These are phyloP conservation scores for Morpho helenor DNA, from an alignment of 2,888 invertebrate species.

Conservation along the genomic window DNA sequence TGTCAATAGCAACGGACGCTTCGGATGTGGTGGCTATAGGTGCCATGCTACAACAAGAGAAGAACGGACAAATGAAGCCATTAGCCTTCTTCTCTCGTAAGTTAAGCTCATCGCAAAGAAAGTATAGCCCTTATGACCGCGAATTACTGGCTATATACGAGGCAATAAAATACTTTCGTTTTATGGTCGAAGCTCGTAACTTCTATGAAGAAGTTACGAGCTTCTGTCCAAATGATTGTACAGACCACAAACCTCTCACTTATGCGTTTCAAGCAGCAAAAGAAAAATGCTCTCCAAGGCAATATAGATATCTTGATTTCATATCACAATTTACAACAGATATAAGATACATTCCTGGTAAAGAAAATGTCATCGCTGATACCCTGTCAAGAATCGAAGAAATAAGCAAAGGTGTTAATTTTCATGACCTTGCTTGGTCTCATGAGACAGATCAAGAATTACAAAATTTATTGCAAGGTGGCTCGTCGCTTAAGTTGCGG, in stretches of 20 bases:
- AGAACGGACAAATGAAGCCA: neutral
- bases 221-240: constrained; percentile 36
- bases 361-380: constrained; percentile 44
- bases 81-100: constrained; percentile 35
- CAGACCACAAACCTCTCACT: constrained; percentile 51
- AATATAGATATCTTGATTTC: constrained; percentile 38
- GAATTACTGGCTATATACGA: constrained; percentile 43
- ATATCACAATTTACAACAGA: constrained; percentile 45
- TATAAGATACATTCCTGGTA: constrained; percentile 38
- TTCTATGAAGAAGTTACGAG: too few species aligned
- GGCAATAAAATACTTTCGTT: constrained; percentile 40
- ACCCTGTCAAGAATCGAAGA: constrained; percentile 36
- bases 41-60: constrained; percentile 40
- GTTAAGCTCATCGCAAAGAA: constrained; percentile 34
- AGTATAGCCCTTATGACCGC: constrained; percentile 44
- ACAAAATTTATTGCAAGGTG: constrained; percentile 7
- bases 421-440: constrained; percentile 17
- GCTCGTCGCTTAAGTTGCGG: constrained; percentile 20
- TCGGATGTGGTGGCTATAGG: constrained; percentile 38
- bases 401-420: constrained; percentile 29
- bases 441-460: constrained; percentile 28
- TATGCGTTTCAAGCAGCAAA: too few species aligned
- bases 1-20: constrained; percentile 16
- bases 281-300: constrained; percentile 41
- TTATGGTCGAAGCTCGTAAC: constrained; percentile 45